phyloP scores from a whole-genome alignment of 2,797 vertebrate species.

The Oreonectes daqikongensis region DNA sequence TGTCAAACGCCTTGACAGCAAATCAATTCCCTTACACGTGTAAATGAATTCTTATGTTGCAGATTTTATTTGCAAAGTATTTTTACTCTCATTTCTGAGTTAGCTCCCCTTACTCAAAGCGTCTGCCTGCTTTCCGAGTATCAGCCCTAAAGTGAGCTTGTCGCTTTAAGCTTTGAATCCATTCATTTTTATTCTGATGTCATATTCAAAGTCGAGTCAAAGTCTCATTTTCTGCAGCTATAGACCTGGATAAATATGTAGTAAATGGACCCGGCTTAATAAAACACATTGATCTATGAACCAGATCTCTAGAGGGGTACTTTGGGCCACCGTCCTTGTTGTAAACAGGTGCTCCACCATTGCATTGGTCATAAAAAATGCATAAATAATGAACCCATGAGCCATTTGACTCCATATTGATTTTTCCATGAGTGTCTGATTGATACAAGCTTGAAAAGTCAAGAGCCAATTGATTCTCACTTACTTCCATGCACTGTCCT shows the following conservation, averaged over 20 bases:
- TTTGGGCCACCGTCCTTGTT: conserved; percentile 33
- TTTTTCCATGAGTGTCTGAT: conserved; percentile 75
- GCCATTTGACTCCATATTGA: conserved; percentile 73
- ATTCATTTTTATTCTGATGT: not conserved
- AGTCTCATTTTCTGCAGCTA: not conserved
- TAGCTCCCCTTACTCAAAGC: not conserved
- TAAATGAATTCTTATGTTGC: not conserved
- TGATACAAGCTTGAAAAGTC: conserved; percentile 80
- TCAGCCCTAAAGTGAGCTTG: not conserved
- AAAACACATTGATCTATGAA: conserved; percentile 39
- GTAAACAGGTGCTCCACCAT: conserved; percentile 49
- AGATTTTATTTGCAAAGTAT: not conserved
- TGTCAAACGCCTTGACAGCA: conserved; percentile 1
- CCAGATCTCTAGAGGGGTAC: not conserved
- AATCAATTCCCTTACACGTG: not conserved
- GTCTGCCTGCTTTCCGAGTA: not conserved
- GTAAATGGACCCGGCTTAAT: conserved; percentile 17
- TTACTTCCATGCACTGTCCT: conserved; percentile 19
- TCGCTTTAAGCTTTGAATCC: too few species aligned
- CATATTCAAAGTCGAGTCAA: not conserved
- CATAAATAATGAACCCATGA: conserved; percentile 75
- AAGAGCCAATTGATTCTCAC: conserved; percentile 66
- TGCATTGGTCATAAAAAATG: conserved; percentile 72
- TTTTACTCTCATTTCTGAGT: not conserved
- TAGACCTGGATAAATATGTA: conserved; percentile 25